These are phyloP conservation scores for Drosophila demipolita DNA, from an alignment of 2,888 invertebrate genomes.

Conservation along the genomic window DNA sequence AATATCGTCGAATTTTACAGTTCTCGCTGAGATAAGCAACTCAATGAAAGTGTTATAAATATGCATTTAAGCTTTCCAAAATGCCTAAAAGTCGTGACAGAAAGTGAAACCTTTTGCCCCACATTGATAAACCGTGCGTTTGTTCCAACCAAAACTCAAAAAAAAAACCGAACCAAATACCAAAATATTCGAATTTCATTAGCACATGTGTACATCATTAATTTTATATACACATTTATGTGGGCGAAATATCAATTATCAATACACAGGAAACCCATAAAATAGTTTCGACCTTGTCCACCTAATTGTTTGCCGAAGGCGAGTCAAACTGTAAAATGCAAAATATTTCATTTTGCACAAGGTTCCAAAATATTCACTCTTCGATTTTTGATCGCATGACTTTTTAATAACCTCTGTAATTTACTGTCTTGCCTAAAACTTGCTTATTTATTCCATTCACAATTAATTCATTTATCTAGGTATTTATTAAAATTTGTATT, in stretches of 20 bases:
- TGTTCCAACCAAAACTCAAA: constrained; percentile 9
- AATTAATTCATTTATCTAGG: neutral
- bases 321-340: neutral
- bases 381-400: neutral
- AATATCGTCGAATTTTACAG: constrained; percentile 42
- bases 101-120: constrained; percentile 62
- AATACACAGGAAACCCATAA: constrained; percentile 3
- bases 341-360: constrained; percentile 1
- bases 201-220: neutral
- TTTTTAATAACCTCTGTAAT: neutral
- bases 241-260: constrained; percentile 3
- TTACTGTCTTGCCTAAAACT: neutral
- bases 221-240: neutral
- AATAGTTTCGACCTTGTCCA: neutral
- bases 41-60: constrained; percentile 71
- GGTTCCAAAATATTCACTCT: neutral
- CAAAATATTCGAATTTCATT: neutral
- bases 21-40: constrained; percentile 38
- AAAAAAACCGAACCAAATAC: neutral
- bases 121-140: constrained; percentile 22
- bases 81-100: constrained; percentile 63
- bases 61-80: constrained; percentile 60
- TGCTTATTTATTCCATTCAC: neutral
- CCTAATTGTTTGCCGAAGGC: neutral
- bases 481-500: neutral